A percentile compares a stretch with the other conserved stretches of the same genome.
These are phyloP conservation scores for Rhamnusium bicolor DNA, from an alignment of 2,888 invertebrate genomes.

Conservation along the genomic window DNA sequence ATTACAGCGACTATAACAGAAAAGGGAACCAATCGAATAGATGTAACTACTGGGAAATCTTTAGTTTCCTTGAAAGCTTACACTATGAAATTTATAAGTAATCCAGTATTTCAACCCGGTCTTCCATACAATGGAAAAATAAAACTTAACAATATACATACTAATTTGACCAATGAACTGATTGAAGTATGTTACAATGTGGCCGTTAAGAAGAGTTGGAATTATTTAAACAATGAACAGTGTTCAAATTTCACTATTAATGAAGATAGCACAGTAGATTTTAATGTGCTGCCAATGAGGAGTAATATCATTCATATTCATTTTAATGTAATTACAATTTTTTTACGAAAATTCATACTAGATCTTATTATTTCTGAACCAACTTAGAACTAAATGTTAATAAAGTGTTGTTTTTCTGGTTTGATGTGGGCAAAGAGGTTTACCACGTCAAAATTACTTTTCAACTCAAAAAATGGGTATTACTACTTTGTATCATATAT, in stretches of 20 bases:
- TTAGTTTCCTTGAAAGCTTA: conserved; percentile 75
- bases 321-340: conserved; percentile 61
- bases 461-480: too few species aligned
- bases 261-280: conserved; percentile 59
- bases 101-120: conserved; percentile 78
- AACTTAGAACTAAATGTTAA: too few species aligned
- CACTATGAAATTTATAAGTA: conserved; percentile 75
- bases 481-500: too few species aligned
- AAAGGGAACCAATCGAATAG: conserved; percentile 78
- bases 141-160: conserved; percentile 55
- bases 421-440: too few species aligned
- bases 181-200: conserved; percentile 68
- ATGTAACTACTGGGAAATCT: conserved; percentile 75
- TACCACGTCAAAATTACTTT: too few species aligned
- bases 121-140: conserved; percentile 81
- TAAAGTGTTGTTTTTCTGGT: too few species aligned
- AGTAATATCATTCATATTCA: conserved; percentile 65
- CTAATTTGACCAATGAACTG: conserved; percentile 54
- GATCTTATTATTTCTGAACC: too few species aligned
- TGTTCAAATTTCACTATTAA: conserved; percentile 63
- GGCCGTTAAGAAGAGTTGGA: conserved; percentile 66
- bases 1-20: conserved; percentile 73
- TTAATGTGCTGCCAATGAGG: conserved; percentile 65
- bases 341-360: too few species aligned
- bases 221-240: conserved; percentile 63